These are phyloP conservation scores for Opisthograptis luteolata DNA, from an alignment of 2,888 invertebrate genomes.

Conservation along the genomic window DNA sequence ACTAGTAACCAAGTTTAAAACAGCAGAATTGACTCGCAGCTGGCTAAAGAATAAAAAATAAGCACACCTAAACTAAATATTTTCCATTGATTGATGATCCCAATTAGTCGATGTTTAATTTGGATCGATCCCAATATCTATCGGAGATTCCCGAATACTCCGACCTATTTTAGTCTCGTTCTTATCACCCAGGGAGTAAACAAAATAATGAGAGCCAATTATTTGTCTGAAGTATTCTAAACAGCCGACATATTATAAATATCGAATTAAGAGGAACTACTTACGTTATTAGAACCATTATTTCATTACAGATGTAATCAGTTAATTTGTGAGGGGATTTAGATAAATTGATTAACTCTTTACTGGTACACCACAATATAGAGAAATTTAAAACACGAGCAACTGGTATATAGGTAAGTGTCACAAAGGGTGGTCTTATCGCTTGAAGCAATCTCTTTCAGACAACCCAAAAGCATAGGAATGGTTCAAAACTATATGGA, in stretches of 20 bases:
- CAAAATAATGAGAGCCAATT: constrained; percentile 29
- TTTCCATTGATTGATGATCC: constrained; percentile 11
- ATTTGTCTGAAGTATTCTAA: constrained; percentile 6
- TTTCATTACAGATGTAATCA: too few species aligned
- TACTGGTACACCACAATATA: too few species aligned
- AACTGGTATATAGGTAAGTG: too few species aligned
- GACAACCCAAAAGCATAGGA: too few species aligned
- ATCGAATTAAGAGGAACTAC: not conserved
- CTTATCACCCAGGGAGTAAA: constrained; percentile 14
- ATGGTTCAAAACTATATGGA: too few species aligned
- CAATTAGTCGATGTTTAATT: constrained; percentile 14
- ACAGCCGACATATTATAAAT: not conserved
- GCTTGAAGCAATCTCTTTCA: too few species aligned
- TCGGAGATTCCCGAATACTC: constrained; percentile 7
- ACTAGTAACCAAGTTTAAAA: too few species aligned
- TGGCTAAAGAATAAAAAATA: not conserved
- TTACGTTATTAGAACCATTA: not conserved
- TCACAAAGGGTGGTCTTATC: too few species aligned
- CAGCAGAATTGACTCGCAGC: not conserved
- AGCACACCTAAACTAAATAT: not conserved
- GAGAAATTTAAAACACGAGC: too few species aligned
- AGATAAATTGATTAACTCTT: too few species aligned
- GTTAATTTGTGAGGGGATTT: too few species aligned
- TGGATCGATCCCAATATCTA: constrained; percentile 17
- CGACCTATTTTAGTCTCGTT: constrained; percentile 16